A percentile compares a stretch with the other conserved stretches of the same genome.
phyloP scores from a whole-genome alignment of 1,140 invertebrate species.

The Solenopsis fugax region DNA sequence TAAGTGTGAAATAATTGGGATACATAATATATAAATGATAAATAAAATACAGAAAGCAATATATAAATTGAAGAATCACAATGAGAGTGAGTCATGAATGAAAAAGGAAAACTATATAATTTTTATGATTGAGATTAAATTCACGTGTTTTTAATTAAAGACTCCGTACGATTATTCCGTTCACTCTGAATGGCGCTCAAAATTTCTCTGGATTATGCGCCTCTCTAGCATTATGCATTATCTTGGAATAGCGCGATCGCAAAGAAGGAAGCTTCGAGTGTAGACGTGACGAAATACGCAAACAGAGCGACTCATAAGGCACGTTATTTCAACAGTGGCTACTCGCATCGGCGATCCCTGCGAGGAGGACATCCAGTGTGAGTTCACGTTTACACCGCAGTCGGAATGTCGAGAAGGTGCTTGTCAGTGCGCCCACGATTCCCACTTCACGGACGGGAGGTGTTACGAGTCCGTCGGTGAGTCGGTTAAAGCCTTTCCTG shows the following conservation, averaged over 20 bases:
- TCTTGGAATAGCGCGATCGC: background rate
- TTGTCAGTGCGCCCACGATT: slow-evolving; percentile 80
- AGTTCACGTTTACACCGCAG: slow-evolving; percentile 80
- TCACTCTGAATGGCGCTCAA: background rate
- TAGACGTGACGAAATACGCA: background rate
- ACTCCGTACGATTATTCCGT: no score
- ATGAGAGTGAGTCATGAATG: no score
- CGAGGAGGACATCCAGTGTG: slow-evolving; percentile 78
- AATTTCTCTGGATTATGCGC: background rate
- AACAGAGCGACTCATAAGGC: background rate
- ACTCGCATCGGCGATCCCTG: slow-evolving; percentile 79
- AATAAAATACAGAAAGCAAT: no score
- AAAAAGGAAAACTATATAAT: no score
- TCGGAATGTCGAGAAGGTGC: slow-evolving; percentile 80
- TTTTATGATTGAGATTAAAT: background rate
- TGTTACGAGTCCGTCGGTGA: slow-evolving; percentile 82
- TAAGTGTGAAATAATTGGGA: no score
- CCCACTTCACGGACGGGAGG: slow-evolving; percentile 76
- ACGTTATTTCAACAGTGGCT: slow-evolving; percentile 75
- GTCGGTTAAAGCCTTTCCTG: slow-evolving; percentile 44
- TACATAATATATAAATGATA: no score
- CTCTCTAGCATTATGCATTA: background rate
- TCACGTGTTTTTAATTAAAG: background rate
- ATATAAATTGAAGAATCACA: no score
- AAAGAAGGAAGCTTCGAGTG: background rate